Conservation (phyloP, 1,140 invertebrate genomes). For the Formica exsecta region DNA sequence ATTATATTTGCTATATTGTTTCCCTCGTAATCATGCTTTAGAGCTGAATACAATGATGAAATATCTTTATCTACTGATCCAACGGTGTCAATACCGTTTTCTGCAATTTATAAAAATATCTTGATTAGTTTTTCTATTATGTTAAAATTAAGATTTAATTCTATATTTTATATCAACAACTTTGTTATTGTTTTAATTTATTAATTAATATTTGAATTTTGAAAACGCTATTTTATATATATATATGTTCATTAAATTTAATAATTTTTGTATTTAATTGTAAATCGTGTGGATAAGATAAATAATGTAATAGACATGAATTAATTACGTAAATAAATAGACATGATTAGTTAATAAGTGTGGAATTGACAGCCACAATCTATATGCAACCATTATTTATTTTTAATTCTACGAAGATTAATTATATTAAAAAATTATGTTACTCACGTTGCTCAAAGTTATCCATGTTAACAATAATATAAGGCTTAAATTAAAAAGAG, state of each 20-base stretch:
- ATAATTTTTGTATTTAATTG: neutral
- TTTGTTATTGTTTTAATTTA: neutral
- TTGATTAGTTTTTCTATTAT: neutral
- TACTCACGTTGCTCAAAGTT: slow-evolving; percentile 67
- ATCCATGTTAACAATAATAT: slow-evolving; percentile 51
- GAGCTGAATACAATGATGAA: slow-evolving; percentile 75
- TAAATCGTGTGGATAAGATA: neutral
- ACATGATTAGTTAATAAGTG: neutral
- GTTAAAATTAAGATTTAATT: neutral
- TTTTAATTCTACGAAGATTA: neutral
- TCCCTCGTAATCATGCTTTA: slow-evolving; percentile 75
- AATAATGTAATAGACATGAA: no score
- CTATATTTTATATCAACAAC: neutral
- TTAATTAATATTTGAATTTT: no score
- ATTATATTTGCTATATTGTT: slow-evolving; percentile 78
- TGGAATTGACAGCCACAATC: slow-evolving; percentile 14
- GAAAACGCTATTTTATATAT: no score
- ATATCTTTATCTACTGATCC: slow-evolving; percentile 67
- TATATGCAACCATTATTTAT: neutral
- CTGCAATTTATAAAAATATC: slow-evolving; percentile 38
- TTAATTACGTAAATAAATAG: neutral
- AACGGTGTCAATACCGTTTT: slow-evolving; percentile 52
- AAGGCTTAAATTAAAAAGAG: slow-evolving; percentile 9
- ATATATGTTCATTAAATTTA: neutral
- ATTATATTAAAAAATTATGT: neutral